Evolutionary conservation across 2,888 invertebrate genomes (phyloP).

Genomic region (Anthophora plumipes): DNA sequence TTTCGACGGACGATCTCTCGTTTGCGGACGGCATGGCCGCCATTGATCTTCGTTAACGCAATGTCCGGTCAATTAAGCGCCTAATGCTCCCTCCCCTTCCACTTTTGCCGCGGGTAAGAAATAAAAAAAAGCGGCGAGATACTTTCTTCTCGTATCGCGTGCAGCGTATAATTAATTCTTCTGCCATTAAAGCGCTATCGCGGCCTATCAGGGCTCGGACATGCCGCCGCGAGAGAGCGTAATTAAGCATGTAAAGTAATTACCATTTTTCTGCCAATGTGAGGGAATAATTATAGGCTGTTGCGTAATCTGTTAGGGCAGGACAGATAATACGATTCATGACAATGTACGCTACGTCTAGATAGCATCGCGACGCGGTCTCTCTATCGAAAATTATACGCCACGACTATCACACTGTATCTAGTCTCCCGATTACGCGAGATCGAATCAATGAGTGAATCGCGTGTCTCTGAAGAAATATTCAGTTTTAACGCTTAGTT

Average conservation of each 20-base stretch:
- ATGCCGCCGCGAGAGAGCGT: slow-evolving; percentile 36
- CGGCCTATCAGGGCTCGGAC: slow-evolving; percentile 25
- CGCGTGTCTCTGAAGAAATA: background rate
- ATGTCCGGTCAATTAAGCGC: slow-evolving; percentile 55
- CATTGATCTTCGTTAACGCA: slow-evolving; percentile 58
- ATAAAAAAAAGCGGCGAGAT: slow-evolving; percentile 48
- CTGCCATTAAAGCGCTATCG: slow-evolving; percentile 60
- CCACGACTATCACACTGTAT: background rate
- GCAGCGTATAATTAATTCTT: slow-evolving; percentile 62
- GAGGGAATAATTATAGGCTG: slow-evolving; percentile 57
- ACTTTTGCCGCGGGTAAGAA: no score
- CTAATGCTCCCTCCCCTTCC: slow-evolving; percentile 39
- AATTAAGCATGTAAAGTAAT: slow-evolving; percentile 64
- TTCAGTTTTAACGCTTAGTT: slow-evolving; percentile 11
- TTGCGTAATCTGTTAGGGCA: slow-evolving; percentile 53
- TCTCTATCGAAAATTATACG: slow-evolving; percentile 11
- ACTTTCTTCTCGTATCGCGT: slow-evolving; percentile 61
- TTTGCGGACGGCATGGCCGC: slow-evolving; percentile 6
- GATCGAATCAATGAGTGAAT: slow-evolving; percentile 15
- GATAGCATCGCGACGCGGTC: slow-evolving; percentile 76
- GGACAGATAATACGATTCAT: slow-evolving; percentile 77
- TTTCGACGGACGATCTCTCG: slow-evolving; percentile 14
- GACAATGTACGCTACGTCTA: slow-evolving; percentile 74
- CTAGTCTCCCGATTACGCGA: slow-evolving; percentile 9
- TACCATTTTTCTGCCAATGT: slow-evolving; percentile 55